Evolutionary conservation across 53 echinoderm and acorn worm species (phyloP), one percentile per base, ranked within the genome.

Genomic region (Holothuria scabra): DNA sequence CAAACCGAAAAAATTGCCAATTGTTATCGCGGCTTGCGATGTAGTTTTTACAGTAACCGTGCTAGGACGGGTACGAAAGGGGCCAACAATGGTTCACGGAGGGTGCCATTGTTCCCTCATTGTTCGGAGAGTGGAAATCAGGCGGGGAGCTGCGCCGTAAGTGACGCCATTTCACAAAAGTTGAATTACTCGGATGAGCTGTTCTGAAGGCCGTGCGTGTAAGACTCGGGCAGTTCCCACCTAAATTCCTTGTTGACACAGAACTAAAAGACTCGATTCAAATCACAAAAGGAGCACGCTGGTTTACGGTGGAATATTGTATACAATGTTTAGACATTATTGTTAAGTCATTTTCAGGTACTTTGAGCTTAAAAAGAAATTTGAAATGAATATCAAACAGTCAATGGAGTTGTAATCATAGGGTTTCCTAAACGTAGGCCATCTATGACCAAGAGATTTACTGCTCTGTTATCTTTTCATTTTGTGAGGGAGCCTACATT

Each of bases 181-280:
- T 31, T 48, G 24, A 63, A 81, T 81, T 81, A 81, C 32, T n/a
- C 61, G 82, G 82, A 81, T 81, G 82, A 81, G 44, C 38, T 63
- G 65, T 37, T 81, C 13, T 44, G 82, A 81, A 81, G 82, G 82
- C 62, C 64, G 64, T 81, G 64, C 82, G 63, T 81, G 82, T 81
- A 61, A 81, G 58, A 32, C 58, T 58, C 49, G 25, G 78, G 32
- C 2, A 56, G 78, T 78, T 78, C 78, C 78, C 78, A 58, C 78
- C 78, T 78, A 56, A 32, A 25, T 56, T 52, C 78, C n/a, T 78
- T 57, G 56, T 78, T 58, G 78, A 78, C 78, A 78, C 72, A 72
- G n/a, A 72, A 28, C 72, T 72, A 11, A 44, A 44, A 72, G 24
- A 44, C 72, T 72, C 72, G 25, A 34, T 72, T 25, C 26, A 24